These are phyloP conservation scores for Tribolium madens DNA, from an alignment of 1,140 invertebrate genomes.

Conservation along the genomic window DNA sequence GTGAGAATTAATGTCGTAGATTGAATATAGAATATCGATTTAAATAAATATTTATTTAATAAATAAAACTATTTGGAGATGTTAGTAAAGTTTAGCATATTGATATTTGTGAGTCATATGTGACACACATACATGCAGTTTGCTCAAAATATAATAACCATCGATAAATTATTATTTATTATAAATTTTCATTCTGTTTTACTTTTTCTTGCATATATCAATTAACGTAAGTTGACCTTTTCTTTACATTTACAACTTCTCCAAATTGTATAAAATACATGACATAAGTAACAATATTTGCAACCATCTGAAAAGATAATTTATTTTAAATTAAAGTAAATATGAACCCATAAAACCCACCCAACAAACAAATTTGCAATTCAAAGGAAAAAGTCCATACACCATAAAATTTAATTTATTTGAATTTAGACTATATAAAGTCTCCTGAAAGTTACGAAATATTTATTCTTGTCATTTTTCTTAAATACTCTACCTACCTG, in stretches of 20 bases:
- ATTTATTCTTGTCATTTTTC: background rate
- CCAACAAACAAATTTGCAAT: slow-evolving; percentile 1
- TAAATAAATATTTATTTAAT: too few relatives aligned
- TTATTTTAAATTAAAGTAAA: background rate
- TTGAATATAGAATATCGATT: too few relatives aligned
- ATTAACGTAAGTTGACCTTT: too few relatives aligned
- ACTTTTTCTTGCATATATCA: too few relatives aligned
- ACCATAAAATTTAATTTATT: slow-evolving; percentile 6
- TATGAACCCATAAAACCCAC: background rate
- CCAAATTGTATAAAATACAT: slow-evolving; percentile 11
- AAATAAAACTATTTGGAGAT: too few relatives aligned
- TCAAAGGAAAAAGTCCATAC: slow-evolving; percentile 11
- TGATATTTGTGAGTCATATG: too few relatives aligned
- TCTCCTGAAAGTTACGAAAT: background rate
- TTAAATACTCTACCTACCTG: background rate
- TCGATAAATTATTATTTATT: too few relatives aligned
- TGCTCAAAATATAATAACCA: too few relatives aligned
- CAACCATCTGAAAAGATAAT: slow-evolving; percentile 6
- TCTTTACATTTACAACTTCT: background rate
- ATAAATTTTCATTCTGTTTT: too few relatives aligned
- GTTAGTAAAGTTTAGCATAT: too few relatives aligned
- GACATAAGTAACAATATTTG: slow-evolving; percentile 4
- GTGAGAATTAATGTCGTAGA: too few relatives aligned
- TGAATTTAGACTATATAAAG: background rate
- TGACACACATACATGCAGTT: too few relatives aligned